Evolutionary conservation across 2,888 invertebrate species (phyloP).

Genomic region (Drosophila anomalipes): DNA sequence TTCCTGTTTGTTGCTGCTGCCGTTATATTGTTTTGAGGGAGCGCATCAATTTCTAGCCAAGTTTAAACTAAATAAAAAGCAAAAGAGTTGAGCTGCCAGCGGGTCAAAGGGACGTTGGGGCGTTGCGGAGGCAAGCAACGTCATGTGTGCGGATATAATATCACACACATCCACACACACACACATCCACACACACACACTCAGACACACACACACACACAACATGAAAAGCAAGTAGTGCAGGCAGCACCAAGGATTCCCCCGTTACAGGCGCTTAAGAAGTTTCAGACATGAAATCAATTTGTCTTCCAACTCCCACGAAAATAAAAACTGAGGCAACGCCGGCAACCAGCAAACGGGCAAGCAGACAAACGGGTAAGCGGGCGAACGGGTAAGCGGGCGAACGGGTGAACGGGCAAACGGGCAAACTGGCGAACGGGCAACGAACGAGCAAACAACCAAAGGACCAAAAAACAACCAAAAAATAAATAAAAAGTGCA

Average conservation of each 20-base stretch:
- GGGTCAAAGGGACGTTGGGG: constrained; percentile 11
- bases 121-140: constrained; percentile 37
- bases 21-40: constrained; percentile 66
- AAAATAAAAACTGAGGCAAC: constrained; percentile 64
- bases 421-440: constrained; percentile 14
- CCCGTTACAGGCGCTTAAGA: constrained; percentile 76
- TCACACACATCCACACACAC: constrained; percentile 30
- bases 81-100: constrained; percentile 19
- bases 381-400: not conserved
- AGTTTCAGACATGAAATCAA: constrained; percentile 82
- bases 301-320: constrained; percentile 81
- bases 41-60: constrained; percentile 78
- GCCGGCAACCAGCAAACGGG: constrained; percentile 16
- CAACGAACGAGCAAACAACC: constrained; percentile 32
- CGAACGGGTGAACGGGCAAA: not conserved
- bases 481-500: constrained; percentile 17
- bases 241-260: constrained; percentile 61
- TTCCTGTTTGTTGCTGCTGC: constrained; percentile 17
- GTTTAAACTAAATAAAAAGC: constrained; percentile 61
- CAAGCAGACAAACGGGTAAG: constrained; percentile 18
- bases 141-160: constrained; percentile 58
- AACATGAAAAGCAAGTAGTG: constrained; percentile 28
- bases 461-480: constrained; percentile 20
- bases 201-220: constrained; percentile 2
- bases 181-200: constrained; percentile 23